Evolutionary conservation across 2,888 invertebrate species (phyloP).

Genomic region (Oscheius sp.): DNA sequence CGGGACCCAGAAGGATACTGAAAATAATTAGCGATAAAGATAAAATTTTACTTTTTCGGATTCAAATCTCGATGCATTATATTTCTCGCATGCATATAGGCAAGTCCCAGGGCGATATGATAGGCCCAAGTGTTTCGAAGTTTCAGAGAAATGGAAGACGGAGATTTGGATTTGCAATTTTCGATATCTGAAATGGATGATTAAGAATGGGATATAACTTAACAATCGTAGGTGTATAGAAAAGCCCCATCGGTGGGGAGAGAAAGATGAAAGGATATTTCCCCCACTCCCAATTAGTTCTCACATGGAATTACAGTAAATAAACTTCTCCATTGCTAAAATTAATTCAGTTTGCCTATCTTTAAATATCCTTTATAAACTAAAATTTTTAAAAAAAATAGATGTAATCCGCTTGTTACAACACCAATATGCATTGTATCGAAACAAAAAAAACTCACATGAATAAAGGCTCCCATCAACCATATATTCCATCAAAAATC

Average conservation of each 20-base stretch:
- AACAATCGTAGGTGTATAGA: no score
- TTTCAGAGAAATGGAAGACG: background rate
- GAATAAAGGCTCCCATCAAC: background rate
- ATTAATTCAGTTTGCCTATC: background rate
- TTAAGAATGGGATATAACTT: no score
- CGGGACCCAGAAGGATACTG: background rate
- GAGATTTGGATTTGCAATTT: background rate
- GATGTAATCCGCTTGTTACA: no score
- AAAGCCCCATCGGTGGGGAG: no score
- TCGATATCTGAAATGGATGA: background rate
- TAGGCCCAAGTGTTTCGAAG: background rate
- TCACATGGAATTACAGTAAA: no score
- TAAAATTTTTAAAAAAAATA: no score
- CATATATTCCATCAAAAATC: constrained; percentile 16
- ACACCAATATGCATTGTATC: no score
- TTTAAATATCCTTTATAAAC: no score
- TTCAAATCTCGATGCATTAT: constrained; percentile 18
- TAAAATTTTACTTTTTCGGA: constrained; percentile 7
- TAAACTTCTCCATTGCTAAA: background rate
- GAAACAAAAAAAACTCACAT: constrained; percentile 15
- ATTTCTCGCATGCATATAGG: background rate
- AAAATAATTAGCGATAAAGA: background rate
- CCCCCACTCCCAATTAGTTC: no score
- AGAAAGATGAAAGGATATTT: no score
- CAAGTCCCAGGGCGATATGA: constrained; percentile 3